Evolutionary conservation across 2,888 invertebrate species (phyloP).

Genomic region (Habrosyne pyritoides): DNA sequence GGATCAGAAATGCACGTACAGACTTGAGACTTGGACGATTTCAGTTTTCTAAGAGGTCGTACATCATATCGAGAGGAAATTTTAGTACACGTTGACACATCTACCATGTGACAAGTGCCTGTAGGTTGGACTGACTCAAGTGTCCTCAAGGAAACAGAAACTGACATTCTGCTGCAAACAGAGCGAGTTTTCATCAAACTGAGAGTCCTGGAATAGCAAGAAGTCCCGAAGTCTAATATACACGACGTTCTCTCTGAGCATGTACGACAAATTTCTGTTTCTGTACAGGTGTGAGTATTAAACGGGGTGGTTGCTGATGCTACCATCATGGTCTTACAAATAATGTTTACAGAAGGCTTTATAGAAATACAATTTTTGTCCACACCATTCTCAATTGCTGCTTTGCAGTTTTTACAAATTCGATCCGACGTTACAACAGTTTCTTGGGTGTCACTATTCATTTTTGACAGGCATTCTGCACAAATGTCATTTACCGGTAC

Average conservation of each 20-base stretch:
- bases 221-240: too few species aligned
- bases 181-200: background rate
- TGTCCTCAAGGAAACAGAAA: background rate
- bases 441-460: background rate
- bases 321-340: background rate
- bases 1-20: conserved; percentile 20
- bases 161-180: background rate
- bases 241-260: background rate
- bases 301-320: background rate
- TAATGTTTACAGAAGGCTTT: background rate
- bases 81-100: conserved; percentile 18
- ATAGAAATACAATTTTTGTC: background rate
- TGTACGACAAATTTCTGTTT: background rate
- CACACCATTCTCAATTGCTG: background rate
- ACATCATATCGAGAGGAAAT: conserved; percentile 19
- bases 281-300: background rate
- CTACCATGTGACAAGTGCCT: conserved; percentile 7
- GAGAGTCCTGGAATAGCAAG: too few species aligned
- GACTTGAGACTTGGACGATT: conserved; percentile 13
- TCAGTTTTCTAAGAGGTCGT: conserved; percentile 11
- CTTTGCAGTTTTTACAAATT: background rate
- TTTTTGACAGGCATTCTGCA: background rate
- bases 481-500: background rate
- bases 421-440: background rate
- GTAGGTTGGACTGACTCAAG: background rate